Evolutionary conservation across 2,113 vertebrate species (phyloP), one percentile per base, ranked within the genome.

Genomic region (Elaphurus davidianus): DNA sequence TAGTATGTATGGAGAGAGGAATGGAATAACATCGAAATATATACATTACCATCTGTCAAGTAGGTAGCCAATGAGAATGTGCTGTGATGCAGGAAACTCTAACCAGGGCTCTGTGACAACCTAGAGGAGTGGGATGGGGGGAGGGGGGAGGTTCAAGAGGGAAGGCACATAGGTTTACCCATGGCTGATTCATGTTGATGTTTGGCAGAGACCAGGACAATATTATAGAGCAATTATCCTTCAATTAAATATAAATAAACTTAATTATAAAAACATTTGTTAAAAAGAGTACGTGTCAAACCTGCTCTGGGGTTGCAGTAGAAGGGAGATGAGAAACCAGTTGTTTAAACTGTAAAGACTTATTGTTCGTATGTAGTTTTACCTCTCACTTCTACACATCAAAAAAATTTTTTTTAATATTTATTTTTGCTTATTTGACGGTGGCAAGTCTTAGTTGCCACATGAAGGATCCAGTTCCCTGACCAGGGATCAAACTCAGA

Each of bases 311-410:
- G 94, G 52, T 8, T 62, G 81, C 87, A 64, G 23, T 0, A 27
- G 47, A 15, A 5, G 1, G 11, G 6, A 78, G 6, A 0, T 15
- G 3, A 47, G 21, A 15, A 25, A 33, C 43, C 30, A 16, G 33
- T 1, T 45, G 23, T 60, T 23, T 6, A 23, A 83, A 55, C 83
- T 2, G 8, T 17, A 0, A 36, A 64, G 89, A n/a, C 50, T 10
- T 78, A 4, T 4, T 23, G 27, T 64, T 14, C 16, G 2, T 30
- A 0, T 11, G 36, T 76, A 78, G 28, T 62, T 88, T 60, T 14
- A 47, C 79, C 6, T 19, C 74, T 9, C 36, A n/a, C 67, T 12
- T 2, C 6, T 27, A 1, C 17, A 13, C 6, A 0, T 16, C 33
- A 71, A 21, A 71, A 6, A 0, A 67, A 0, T 12, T 12, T 71